These are phyloP conservation scores for Lypha dubia DNA, from an alignment of 2,888 invertebrate species.

Conservation along the genomic window DNA sequence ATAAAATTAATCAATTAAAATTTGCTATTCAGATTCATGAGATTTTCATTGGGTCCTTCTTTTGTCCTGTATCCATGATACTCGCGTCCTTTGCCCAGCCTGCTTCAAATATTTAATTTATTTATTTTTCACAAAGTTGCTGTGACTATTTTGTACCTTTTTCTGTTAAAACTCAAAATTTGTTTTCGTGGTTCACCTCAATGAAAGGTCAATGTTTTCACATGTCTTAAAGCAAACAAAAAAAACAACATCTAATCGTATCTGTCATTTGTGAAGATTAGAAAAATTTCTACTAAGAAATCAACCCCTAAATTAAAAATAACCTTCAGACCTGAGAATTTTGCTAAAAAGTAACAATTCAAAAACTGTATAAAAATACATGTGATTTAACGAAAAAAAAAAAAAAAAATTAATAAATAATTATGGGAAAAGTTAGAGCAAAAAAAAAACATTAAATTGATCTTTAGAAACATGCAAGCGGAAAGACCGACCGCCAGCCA, in stretches of 20 bases:
- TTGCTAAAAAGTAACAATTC: conserved; percentile 26
- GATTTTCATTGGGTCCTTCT: too few species aligned
- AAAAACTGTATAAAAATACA: conserved; percentile 47
- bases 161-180: background rate
- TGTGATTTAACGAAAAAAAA: conserved; percentile 57
- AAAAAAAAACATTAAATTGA: conserved; percentile 45
- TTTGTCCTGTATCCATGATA: too few species aligned
- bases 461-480: conserved; percentile 58
- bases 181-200: background rate
- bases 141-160: background rate
- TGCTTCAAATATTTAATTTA: background rate
- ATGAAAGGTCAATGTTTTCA: conserved; percentile 39
- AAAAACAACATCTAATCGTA: background rate
- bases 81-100: too few species aligned
- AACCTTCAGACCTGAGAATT: conserved; percentile 65
- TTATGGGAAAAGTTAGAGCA: conserved; percentile 54
- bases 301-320: conserved; percentile 55
- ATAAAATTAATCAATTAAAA: too few species aligned
- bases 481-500: conserved; percentile 12
- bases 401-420: too few species aligned
- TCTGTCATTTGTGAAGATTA: conserved; percentile 9
- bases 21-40: too few species aligned
- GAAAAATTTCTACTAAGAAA: conserved; percentile 3
- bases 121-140: background rate
- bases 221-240: background rate